These are phyloP conservation scores for Rhamnusium bicolor DNA, from an alignment of 2,888 invertebrate genomes.

Conservation along the genomic window DNA sequence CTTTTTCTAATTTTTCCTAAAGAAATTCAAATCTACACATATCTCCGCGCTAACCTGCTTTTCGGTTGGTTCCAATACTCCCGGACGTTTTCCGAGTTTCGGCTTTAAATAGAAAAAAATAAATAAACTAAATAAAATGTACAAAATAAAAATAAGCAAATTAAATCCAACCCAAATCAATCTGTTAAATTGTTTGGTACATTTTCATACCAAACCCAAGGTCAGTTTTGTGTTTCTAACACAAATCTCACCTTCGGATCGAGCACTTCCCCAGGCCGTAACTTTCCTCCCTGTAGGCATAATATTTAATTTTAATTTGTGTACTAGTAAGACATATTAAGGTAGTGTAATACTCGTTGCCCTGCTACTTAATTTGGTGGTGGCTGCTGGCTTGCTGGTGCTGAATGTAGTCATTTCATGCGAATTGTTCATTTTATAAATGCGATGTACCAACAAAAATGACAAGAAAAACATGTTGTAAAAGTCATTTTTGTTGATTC, in stretches of 20 bases:
- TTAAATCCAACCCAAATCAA: conserved; percentile 50
- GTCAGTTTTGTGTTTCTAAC: conserved; percentile 72
- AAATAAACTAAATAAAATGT: conserved; percentile 62
- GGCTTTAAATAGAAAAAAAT: conserved; percentile 78
- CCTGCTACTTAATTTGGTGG: conserved; percentile 42
- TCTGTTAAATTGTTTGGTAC: conserved; percentile 54
- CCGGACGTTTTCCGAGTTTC: conserved; percentile 81
- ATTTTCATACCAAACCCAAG: conserved; percentile 62
- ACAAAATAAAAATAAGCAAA: conserved; percentile 54
- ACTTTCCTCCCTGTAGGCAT: conserved; percentile 80
- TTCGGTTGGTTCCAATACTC: conserved; percentile 77
- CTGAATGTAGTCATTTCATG: conserved; percentile 47
- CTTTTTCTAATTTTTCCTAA: conserved; percentile 51
- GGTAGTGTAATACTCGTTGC: conserved; percentile 52
- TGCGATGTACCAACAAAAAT: neutral
- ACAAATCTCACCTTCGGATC: conserved; percentile 84
- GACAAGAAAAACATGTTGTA: too few species aligned
- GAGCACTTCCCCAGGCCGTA: conserved; percentile 85
- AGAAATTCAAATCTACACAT: conserved; percentile 52
- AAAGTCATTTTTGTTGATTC: neutral
- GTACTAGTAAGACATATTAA: neutral
- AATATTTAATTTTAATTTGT: conserved; percentile 53
- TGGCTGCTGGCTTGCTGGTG: conserved; percentile 54
- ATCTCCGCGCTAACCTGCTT: conserved; percentile 79
- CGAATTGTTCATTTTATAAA: conserved; percentile 34